Evolutionary conservation across 2,113 vertebrate species (phyloP).

Genomic region (Callorhinus ursinus): DNA sequence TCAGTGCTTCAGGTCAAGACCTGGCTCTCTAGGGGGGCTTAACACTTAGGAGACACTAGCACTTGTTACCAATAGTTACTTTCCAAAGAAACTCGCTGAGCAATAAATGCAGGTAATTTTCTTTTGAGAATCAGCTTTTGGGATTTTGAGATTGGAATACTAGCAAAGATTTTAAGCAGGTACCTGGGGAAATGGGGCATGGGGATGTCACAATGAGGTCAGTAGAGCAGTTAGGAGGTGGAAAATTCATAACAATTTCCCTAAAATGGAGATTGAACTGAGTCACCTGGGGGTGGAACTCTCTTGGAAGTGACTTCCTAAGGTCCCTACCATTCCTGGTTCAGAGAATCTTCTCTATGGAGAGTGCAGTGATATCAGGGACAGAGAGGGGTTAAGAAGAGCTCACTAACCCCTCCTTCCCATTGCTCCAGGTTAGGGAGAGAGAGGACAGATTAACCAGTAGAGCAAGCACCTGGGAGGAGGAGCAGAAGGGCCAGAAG

Average conservation of each 20-base stretch:
- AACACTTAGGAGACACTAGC: background rate
- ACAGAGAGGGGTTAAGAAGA: background rate
- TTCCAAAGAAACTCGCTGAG: background rate
- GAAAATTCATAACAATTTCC: background rate
- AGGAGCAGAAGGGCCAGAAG: background rate
- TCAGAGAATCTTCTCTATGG: background rate
- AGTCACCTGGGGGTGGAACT: background rate
- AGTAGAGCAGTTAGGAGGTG: background rate
- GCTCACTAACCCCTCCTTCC: background rate
- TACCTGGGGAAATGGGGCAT: background rate
- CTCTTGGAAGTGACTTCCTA: background rate
- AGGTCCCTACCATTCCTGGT: background rate
- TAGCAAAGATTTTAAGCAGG: background rate
- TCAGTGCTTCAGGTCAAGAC: background rate
- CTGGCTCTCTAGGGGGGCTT: background rate
- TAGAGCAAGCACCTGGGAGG: background rate
- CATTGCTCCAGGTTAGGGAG: background rate
- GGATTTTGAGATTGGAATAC: background rate
- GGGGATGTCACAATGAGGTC: background rate
- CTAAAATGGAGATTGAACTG: background rate
- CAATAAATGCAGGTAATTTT: background rate
- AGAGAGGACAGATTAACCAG: background rate
- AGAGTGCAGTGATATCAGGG: background rate
- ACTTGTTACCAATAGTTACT: background rate
- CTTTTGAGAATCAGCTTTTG: background rate